Evolutionary conservation across 1,140 invertebrate species (phyloP).

Genomic region (Bombus pascuorum): DNA sequence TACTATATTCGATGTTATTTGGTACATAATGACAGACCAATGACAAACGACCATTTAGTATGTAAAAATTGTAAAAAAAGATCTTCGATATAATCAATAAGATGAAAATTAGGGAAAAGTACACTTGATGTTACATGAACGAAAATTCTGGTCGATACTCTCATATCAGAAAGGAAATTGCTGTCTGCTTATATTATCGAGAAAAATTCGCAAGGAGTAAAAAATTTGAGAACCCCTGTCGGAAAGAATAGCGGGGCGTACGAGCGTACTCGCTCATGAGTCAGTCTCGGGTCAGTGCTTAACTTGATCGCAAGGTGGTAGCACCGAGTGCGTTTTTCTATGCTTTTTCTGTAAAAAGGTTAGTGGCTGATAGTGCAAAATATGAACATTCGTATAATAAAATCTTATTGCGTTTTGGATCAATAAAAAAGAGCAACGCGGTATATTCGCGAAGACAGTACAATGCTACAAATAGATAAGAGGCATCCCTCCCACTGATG

Average conservation of each 20-base stretch:
- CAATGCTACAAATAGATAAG: slow-evolving; percentile 35
- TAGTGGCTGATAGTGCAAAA: slow-evolving; percentile 9
- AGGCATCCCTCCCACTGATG: slow-evolving; percentile 30
- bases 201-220: too few species aligned
- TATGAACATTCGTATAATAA: slow-evolving; percentile 12
- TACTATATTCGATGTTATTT: too few species aligned
- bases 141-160: not conserved
- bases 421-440: not conserved
- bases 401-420: not conserved
- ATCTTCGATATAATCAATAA: not conserved
- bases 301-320: slow-evolving; percentile 16
- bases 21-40: too few species aligned
- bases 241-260: not conserved
- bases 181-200: too few species aligned
- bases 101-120: not conserved
- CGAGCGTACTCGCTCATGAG: not conserved
- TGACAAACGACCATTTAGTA: too few species aligned
- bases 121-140: not conserved
- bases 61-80: not conserved
- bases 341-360: not conserved
- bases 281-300: not conserved
- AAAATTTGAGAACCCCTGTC: not conserved
- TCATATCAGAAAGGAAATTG: not conserved
- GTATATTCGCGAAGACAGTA: slow-evolving; percentile 15
- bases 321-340: slow-evolving; percentile 1